Conservation (phyloP, 2,888 invertebrate species). For the Chesias legatella region DNA sequence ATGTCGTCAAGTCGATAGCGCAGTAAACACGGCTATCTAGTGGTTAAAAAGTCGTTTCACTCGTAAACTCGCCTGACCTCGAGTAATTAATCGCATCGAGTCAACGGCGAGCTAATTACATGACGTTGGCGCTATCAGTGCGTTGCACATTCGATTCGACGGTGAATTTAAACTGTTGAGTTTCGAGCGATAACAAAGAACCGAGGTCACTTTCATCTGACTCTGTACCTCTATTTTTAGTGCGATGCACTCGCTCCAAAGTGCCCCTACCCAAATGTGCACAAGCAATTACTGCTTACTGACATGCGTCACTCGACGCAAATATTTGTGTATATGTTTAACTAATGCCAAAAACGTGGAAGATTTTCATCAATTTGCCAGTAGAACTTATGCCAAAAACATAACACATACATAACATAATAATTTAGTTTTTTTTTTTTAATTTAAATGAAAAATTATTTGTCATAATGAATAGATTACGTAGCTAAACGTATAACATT, state of each 20-base stretch:
- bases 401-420: too few relatives aligned
- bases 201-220: conserved; percentile 30
- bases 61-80: conserved; percentile 13
- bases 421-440: too few relatives aligned
- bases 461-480: too few relatives aligned
- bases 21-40: background rate
- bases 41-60: conserved; percentile 1
- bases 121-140: conserved; percentile 23
- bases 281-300: conserved; percentile 11
- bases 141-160: conserved; percentile 7
- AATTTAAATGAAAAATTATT: too few relatives aligned
- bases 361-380: too few relatives aligned
- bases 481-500: too few relatives aligned
- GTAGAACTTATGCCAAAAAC: too few relatives aligned
- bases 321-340: conserved; percentile 2
- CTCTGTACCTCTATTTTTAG: conserved; percentile 28
- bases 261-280: conserved; percentile 17
- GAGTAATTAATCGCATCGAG: conserved; percentile 20
- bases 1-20: conserved; percentile 1
- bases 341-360: background rate
- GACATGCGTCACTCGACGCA: conserved; percentile 21
- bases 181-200: conserved; percentile 20
- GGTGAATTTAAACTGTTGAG: conserved; percentile 3
- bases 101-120: conserved; percentile 27
- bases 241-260: conserved; percentile 23